Conservation (phyloP, 2,113 vertebrate genomes). For the Ophiodon elongatus region DNA sequence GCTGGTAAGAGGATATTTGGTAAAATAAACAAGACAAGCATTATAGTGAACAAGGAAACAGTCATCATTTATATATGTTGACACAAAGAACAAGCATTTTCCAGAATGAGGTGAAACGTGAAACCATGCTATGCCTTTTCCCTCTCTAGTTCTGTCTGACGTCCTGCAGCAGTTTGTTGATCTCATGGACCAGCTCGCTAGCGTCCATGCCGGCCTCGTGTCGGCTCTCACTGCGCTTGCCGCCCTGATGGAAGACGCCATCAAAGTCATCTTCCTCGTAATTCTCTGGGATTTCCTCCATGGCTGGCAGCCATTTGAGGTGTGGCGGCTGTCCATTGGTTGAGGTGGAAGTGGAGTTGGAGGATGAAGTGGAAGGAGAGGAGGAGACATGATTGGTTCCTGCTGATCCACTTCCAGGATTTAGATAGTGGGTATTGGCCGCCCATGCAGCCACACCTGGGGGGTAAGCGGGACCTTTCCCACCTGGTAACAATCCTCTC, state of each 20-base stretch:
- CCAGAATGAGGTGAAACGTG: constrained; percentile 50
- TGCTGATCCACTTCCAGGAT: constrained; percentile 84
- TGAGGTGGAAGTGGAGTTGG: constrained; percentile 44
- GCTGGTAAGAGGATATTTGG: constrained; percentile 51
- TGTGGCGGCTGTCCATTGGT: constrained; percentile 87
- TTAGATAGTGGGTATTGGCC: constrained; percentile 95
- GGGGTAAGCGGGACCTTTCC: constrained; percentile 89
- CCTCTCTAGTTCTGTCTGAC: constrained; percentile 90
- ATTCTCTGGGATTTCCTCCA: constrained; percentile 99
- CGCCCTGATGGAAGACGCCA: constrained; percentile 87
- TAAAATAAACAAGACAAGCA: constrained; percentile 66
- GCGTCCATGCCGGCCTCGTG: constrained; percentile 93
- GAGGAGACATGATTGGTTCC: constrained; percentile 66
- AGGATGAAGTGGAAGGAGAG: constrained; percentile 41
- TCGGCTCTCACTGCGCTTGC: constrained; percentile 86
- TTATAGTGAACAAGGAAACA: constrained; percentile 60
- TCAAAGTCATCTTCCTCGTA: constrained; percentile 98
- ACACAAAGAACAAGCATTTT: constrained; percentile 57
- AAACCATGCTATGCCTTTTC: constrained; percentile 18
- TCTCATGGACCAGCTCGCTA: constrained; percentile 96
- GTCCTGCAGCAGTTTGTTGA: constrained; percentile 96
- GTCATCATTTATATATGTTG: constrained; percentile 56
- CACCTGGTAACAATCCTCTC: constrained; percentile 88
- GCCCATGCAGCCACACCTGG: constrained; percentile 96
- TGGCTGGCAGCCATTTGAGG: constrained; percentile 97